These are phyloP conservation scores for Pangasianodon gigas DNA, from an alignment of 2,113 vertebrate genomes.

Conservation along the genomic window DNA sequence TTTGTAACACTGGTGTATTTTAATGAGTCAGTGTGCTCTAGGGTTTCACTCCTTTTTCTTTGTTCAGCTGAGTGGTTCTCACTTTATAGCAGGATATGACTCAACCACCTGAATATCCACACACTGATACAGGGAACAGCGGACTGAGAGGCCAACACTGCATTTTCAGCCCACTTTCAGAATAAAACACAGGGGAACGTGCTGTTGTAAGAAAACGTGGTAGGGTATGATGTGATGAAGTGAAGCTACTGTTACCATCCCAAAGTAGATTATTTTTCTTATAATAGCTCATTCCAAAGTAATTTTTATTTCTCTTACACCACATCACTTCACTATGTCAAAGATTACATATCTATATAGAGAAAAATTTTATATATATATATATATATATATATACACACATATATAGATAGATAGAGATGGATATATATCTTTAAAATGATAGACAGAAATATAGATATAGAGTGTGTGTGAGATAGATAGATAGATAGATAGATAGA, in stretches of 20 bases:
- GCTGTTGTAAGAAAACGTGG: not conserved
- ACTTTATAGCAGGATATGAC: not conserved
- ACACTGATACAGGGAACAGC: not conserved
- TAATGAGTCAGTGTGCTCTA: conserved; percentile 4
- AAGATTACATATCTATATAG: not conserved
- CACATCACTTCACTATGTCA: not conserved
- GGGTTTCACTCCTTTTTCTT: not conserved
- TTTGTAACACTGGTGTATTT: conserved; percentile 24
- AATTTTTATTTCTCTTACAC: not conserved
- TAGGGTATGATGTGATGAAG: not conserved
- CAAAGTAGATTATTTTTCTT: not conserved
- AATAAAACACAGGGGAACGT: not conserved
- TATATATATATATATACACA: too few species aligned
- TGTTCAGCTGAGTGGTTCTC: not conserved
- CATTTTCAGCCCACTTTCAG: not conserved
- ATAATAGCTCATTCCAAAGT: not conserved
- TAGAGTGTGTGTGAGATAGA: too few species aligned
- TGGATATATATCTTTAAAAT: too few species aligned
- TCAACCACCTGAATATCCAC: not conserved
- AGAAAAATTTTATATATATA: too few species aligned
- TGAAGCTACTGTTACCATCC: not conserved
- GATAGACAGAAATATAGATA: too few species aligned
- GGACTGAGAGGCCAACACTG: not conserved
- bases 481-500: too few species aligned
- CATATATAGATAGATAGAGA: too few species aligned